phyloP scores from a whole-genome alignment of 2,888 invertebrate genomes.

The Laspeyria flexula region DNA sequence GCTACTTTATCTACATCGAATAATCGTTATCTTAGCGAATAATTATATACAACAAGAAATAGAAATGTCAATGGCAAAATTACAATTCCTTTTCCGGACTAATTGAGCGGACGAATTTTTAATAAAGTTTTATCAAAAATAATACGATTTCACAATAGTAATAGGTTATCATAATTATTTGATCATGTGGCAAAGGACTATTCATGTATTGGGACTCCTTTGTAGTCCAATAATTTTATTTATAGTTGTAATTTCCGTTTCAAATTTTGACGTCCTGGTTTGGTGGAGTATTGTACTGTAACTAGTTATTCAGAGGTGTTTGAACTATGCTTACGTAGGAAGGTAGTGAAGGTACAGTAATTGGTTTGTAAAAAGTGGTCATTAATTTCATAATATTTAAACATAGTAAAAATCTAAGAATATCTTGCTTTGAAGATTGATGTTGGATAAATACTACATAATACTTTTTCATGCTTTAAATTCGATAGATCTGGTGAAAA shows the following conservation, averaged over 20 bases:
- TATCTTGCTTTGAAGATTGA: too few relatives aligned
- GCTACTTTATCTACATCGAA: background rate
- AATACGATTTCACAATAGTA: too few relatives aligned
- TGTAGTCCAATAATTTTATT: slow-evolving; percentile 26
- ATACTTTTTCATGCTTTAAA: too few relatives aligned
- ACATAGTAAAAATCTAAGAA: too few relatives aligned
- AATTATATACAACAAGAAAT: background rate
- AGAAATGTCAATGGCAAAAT: background rate
- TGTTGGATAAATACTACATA: too few relatives aligned
- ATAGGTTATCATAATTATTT: background rate
- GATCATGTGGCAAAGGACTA: background rate
- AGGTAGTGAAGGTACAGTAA: background rate
- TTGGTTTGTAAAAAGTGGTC: too few relatives aligned
- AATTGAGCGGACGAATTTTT: background rate
- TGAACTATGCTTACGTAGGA: slow-evolving; percentile 25
- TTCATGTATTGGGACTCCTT: slow-evolving; percentile 14
- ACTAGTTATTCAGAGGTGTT: slow-evolving; percentile 17
- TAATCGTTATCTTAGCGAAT: background rate
- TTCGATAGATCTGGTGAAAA: too few relatives aligned
- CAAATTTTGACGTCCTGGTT: slow-evolving; percentile 23
- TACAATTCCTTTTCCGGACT: background rate
- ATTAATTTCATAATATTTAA: too few relatives aligned
- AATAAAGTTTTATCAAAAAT: too few relatives aligned
- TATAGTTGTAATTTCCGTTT: slow-evolving; percentile 38
- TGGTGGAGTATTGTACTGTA: slow-evolving; percentile 20